A percentile compares a stretch with the other conserved stretches of the same genome.
Conservation (phyloP, 2,888 invertebrate species). For the Xanthorhoe spadicearia region DNA sequence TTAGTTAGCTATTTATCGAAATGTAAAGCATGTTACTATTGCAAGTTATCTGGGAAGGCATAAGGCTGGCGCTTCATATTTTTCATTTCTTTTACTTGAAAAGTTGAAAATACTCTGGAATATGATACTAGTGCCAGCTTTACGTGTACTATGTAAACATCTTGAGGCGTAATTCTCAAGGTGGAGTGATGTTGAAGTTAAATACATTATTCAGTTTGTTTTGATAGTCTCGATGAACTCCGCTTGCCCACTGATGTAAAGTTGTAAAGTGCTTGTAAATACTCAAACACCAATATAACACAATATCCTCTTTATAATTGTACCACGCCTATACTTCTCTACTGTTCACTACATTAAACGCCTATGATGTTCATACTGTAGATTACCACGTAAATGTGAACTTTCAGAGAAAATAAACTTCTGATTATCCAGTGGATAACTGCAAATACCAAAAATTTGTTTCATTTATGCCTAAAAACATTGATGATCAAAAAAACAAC, state of each 20-base stretch:
- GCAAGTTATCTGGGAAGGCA: conserved; percentile 18
- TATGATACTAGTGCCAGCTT: background rate
- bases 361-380: conserved; percentile 81
- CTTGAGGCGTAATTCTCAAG: background rate
- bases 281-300: conserved; percentile 54
- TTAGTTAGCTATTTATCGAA: conserved; percentile 58
- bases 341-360: conserved; percentile 78
- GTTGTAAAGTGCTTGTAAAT: conserved; percentile 81
- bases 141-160: background rate
- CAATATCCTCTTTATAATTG: conserved; percentile 66
- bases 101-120: too few relatives aligned
- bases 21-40: conserved; percentile 42
- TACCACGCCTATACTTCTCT: conserved; percentile 69
- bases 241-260: conserved; percentile 70
- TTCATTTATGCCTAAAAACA: conserved; percentile 58
- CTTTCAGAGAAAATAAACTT: conserved; percentile 75
- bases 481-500: conserved; percentile 12
- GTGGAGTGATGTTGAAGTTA: background rate
- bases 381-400: conserved; percentile 78
- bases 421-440: conserved; percentile 78
- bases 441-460: conserved; percentile 75
- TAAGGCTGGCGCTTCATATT: conserved; percentile 15
- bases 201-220: conserved; percentile 18
- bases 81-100: too few relatives aligned
- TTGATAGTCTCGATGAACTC: conserved; percentile 44